phyloP scores from a whole-genome alignment of 2,797 vertebrate genomes.

The Melanotaenia pygmaea region DNA sequence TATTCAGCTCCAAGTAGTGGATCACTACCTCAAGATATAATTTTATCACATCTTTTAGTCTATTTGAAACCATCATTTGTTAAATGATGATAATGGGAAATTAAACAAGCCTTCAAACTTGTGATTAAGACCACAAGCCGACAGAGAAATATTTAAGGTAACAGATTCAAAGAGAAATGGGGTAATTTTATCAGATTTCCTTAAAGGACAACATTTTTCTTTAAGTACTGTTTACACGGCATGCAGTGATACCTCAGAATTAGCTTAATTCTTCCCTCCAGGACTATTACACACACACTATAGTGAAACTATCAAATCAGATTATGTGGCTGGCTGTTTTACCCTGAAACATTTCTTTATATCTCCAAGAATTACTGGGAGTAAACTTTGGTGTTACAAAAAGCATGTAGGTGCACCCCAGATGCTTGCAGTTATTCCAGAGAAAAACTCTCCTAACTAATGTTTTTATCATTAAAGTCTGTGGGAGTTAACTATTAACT shows the following conservation, averaged over 20 bases:
- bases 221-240: background rate
- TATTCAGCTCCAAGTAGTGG: background rate
- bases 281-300: background rate
- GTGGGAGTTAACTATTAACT: constrained; percentile 28
- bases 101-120: background rate
- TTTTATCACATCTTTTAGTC: background rate
- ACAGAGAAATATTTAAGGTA: background rate
- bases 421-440: constrained; percentile 4
- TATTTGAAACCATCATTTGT: background rate
- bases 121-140: background rate
- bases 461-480: constrained; percentile 25
- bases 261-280: background rate
- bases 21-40: background rate
- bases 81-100: background rate
- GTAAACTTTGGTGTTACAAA: constrained; percentile 4
- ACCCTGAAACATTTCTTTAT: constrained; percentile 5
- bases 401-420: background rate
- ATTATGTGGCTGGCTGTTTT: background rate
- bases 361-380: background rate
- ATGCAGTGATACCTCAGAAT: background rate
- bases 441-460: constrained; percentile 18
- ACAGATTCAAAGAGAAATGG: background rate
- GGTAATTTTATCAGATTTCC: background rate
- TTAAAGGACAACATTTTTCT: background rate
- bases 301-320: background rate